These are phyloP conservation scores for Diloba caeruleocephala DNA, from an alignment of 2,888 invertebrate genomes.

Conservation along the genomic window DNA sequence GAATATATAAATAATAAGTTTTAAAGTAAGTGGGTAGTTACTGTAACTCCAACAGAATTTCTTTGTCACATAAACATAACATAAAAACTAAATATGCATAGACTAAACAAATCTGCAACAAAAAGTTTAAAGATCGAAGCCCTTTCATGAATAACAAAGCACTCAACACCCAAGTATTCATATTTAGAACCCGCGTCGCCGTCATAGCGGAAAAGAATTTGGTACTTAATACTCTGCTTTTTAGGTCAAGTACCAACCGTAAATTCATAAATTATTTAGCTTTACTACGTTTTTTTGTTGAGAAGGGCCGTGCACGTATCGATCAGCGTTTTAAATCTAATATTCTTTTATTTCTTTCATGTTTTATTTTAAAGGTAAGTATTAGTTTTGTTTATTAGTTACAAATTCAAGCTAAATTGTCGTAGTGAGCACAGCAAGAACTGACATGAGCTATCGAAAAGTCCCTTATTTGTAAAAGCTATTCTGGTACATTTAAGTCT, in stretches of 20 bases:
- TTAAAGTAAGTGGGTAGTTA: too few species aligned
- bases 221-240: constrained; percentile 26
- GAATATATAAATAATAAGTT: too few species aligned
- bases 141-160: constrained; percentile 20
- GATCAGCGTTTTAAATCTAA: constrained; percentile 5
- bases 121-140: constrained; percentile 14
- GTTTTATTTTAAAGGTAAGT: too few species aligned
- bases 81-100: constrained; percentile 2
- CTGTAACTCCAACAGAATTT: not conserved
- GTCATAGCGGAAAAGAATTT: constrained; percentile 24
- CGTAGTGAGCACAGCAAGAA: too few species aligned
- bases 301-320: constrained; percentile 29
- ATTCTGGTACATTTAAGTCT: too few species aligned
- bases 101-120: constrained; percentile 13
- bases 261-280: constrained; percentile 48
- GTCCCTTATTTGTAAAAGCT: too few species aligned
- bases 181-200: constrained; percentile 14
- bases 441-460: too few species aligned
- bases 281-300: constrained; percentile 25
- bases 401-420: too few species aligned
- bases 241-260: constrained; percentile 51
- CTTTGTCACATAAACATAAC: constrained; percentile 7
- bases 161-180: constrained; percentile 11
- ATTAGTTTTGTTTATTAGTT: too few species aligned
- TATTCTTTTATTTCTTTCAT: not conserved